Evolutionary conservation across 2,888 invertebrate genomes (phyloP).

Genomic region (Rhabditoides inermis): DNA sequence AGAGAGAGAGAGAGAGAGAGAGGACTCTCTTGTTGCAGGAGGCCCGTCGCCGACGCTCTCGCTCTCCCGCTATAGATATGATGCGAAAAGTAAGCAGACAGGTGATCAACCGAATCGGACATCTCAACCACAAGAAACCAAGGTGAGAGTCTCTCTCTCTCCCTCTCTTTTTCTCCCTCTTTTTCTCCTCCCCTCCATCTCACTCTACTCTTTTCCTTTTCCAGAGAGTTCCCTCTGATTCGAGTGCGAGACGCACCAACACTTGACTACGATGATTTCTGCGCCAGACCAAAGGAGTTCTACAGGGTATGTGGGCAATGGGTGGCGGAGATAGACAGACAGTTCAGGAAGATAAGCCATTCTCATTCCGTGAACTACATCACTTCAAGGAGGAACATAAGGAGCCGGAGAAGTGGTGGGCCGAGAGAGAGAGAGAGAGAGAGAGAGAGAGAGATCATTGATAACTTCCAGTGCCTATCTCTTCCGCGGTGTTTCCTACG

Average conservation of each 20-base stretch:
- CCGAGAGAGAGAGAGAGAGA: too few species aligned
- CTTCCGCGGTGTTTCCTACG: conserved; percentile 31
- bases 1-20: background rate
- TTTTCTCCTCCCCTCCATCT: too few species aligned
- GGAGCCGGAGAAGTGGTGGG: conserved; percentile 35
- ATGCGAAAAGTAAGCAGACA: conserved; percentile 26
- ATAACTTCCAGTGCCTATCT: conserved; percentile 32
- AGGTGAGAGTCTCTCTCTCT: conserved; percentile 21
- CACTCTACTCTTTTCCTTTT: too few species aligned
- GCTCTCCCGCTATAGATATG: conserved; percentile 46
- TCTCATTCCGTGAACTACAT: conserved; percentile 23
- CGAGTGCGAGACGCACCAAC: too few species aligned
- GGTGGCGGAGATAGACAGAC: too few species aligned
- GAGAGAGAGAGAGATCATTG: background rate
- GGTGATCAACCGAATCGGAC: background rate
- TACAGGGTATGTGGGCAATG: too few species aligned
- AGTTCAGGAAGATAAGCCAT: conserved; percentile 24
- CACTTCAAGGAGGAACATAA: conserved; percentile 16
- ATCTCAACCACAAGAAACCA: conserved; percentile 18
- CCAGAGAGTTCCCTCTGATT: too few species aligned
- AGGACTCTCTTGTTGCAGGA: background rate
- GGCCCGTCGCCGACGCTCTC: conserved; percentile 2
- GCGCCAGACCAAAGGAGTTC: conserved; percentile 31
- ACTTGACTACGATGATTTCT: conserved; percentile 11
- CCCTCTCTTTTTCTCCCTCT: too few species aligned